Evolutionary conservation across 2,797 vertebrate species (phyloP), one percentile per base, ranked within the genome.

Genomic region (Falco naumanni): DNA sequence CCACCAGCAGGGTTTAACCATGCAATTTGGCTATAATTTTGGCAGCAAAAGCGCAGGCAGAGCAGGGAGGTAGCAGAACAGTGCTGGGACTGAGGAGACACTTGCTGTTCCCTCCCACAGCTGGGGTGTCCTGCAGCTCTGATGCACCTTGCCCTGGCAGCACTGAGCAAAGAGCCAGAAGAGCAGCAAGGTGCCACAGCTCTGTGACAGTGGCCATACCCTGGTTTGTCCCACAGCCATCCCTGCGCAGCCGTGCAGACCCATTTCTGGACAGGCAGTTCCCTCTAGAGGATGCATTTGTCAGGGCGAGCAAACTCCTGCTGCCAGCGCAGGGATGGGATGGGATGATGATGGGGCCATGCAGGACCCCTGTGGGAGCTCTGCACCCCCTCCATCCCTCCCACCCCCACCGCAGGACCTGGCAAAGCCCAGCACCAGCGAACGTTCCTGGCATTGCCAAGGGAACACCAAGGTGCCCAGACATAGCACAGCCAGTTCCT

Each of bases 361-460:
- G 34, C 48, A 24, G 74, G 65, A 13, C 4, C 15, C 31, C 45
- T 1, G 43, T n/a, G 31, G 60, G 79, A 33, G 17, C 17, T 51
- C 68, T 1, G 25, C 69, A 3, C 6, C 33, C 14, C 3, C 64
- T 16, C 59, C 64, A 6, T 22, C 68, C 59, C 39, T n/a, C 28
- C 48, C 6, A 0, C 5, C 47, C 43, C 1, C 8, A 5, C 20
- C 3, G 0, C 18, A 4, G 57, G 16, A 4, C 5, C 57, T 3
- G 69, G 8, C 0, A 0, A 15, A 19, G 43, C 2, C 41, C 79
- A 7, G 64, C 6, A 0, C 13, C 16, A 1, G 4, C 5, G 37
- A 4, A 2, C 0, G 1, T 16, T 31, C 39, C 61, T 0, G 3
- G 10, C 22, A 6, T 0, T 5, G 37, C 0, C 34, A 15, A 45